Conservation (phyloP, 2,797 vertebrate species). For the Ceryle rudis region DNA sequence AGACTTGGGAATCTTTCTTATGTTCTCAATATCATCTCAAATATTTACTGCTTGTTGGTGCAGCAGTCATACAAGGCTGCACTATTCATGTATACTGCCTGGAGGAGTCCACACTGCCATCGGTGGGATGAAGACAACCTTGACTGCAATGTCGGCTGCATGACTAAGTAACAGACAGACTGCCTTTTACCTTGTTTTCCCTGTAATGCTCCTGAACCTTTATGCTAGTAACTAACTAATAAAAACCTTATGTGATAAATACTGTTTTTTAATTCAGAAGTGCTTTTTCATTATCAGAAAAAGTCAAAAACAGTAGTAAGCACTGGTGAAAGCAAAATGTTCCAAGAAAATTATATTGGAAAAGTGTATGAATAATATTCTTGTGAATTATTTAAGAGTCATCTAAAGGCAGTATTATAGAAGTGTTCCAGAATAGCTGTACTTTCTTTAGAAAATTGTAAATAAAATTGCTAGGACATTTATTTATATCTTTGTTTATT, state of each 20-base stretch:
- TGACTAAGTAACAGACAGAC: neutral
- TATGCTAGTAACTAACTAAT: neutral
- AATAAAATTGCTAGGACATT: neutral
- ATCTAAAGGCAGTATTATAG: neutral
- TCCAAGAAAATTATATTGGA: neutral
- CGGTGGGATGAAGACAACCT: neutral
- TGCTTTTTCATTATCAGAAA: neutral
- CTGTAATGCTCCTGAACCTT: neutral
- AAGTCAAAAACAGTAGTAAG: neutral
- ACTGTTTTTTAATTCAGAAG: neutral
- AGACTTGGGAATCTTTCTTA: neutral
- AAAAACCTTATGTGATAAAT: neutral
- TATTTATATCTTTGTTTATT: neutral
- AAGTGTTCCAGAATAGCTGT: neutral
- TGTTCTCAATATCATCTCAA: neutral
- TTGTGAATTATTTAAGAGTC: neutral
- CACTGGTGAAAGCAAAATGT: neutral
- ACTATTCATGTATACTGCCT: neutral
- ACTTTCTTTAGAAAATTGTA: neutral
- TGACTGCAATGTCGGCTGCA: neutral
- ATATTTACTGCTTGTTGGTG: neutral
- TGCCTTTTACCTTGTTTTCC: neutral
- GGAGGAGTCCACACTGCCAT: neutral
- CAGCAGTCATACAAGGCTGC: neutral
- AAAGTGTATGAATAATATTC: neutral